These are phyloP conservation scores for Rhinoderma darwinii DNA, from an alignment of 2,113 vertebrate genomes.

Conservation along the genomic window DNA sequence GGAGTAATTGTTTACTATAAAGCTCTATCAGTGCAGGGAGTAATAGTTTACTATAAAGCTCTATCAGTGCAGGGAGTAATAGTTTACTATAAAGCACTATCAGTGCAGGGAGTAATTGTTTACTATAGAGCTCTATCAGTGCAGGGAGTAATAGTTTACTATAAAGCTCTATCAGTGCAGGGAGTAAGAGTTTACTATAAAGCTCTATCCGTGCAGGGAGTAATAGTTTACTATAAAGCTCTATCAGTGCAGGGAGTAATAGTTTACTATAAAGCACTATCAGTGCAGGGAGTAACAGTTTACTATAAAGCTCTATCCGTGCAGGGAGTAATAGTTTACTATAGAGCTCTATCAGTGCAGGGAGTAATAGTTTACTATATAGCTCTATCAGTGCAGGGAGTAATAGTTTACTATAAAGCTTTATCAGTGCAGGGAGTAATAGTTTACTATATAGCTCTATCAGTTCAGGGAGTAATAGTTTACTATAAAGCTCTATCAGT, in stretches of 20 bases:
- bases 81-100: too few relatives aligned
- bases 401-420: not conserved
- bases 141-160: too few relatives aligned
- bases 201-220: too few relatives aligned
- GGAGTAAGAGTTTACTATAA: too few relatives aligned
- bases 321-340: not conserved
- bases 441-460: not conserved
- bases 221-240: not conserved
- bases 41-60: too few relatives aligned
- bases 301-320: not conserved
- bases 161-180: too few relatives aligned
- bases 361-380: not conserved
- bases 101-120: too few relatives aligned
- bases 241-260: not conserved
- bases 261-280: not conserved
- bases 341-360: not conserved
- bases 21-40: too few relatives aligned
- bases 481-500: not conserved
- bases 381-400: not conserved
- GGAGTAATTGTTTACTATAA: too few relatives aligned
- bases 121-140: too few relatives aligned
- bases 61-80: too few relatives aligned
- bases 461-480: not conserved
- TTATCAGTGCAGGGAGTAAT: not conserved
- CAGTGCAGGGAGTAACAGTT: not conserved